Conservation (phyloP, 1,140 invertebrate genomes). For the Tetragnatha versicolor region DNA sequence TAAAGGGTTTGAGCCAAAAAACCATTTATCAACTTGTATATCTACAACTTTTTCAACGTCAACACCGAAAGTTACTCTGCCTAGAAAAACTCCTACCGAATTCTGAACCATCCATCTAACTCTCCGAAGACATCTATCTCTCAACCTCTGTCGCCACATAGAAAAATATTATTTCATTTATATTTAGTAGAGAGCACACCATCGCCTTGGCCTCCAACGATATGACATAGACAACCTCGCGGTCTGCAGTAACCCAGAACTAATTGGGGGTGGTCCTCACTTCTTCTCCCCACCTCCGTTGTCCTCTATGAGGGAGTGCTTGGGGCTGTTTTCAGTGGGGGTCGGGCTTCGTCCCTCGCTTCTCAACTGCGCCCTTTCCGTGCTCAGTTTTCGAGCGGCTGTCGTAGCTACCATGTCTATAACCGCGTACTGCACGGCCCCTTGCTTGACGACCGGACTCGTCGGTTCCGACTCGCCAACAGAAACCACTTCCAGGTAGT, state of each 20-base stretch:
- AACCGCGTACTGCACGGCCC: constrained; percentile 51
- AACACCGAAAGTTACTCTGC: no score
- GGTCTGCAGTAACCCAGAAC: no score
- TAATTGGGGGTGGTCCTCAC: no score
- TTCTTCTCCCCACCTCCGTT: constrained; percentile 22
- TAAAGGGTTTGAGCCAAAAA: constrained; percentile 17
- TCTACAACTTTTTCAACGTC: no score
- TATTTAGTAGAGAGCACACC: no score
- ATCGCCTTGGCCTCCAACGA: no score
- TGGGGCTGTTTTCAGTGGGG: constrained; percentile 43
- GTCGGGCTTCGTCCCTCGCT: constrained; percentile 42
- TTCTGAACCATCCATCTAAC: no score
- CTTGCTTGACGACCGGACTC: constrained; percentile 38
- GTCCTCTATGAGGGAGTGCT: constrained; percentile 34
- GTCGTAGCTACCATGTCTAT: constrained; percentile 51
- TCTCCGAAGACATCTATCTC: no score
- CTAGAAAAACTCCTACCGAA: no score
- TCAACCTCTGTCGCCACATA: no score
- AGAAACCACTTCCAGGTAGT: constrained; percentile 50
- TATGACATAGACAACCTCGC: no score
- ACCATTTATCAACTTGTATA: constrained; percentile 21
- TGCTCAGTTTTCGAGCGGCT: constrained; percentile 52
- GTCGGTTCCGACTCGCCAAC: constrained; percentile 47
- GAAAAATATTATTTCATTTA: no score
- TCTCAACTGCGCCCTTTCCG: constrained; percentile 40